Evolutionary conservation across 1,140 invertebrate genomes (phyloP), one percentile per base, ranked within the genome.

Genomic region (Apis laboriosa): DNA sequence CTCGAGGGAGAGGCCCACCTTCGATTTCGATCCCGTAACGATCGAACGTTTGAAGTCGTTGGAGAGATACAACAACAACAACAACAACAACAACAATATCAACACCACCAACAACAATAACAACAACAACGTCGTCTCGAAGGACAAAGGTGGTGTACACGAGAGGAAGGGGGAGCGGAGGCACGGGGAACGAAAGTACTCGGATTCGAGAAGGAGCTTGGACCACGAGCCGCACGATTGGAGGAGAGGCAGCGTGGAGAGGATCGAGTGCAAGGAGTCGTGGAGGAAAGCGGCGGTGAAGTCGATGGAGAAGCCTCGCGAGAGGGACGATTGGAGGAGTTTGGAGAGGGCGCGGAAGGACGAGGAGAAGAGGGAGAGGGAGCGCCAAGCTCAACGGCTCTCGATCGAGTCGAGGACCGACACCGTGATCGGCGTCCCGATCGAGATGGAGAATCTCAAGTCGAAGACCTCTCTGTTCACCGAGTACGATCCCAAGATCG

Each of bases 401-500:
- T 92, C 90, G 17, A 79, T 91, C 21, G 93, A 94, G 34, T 92
- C 92, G 19, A 84, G 89, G 56, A 90, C 87, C 0, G 93, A 94
- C 3, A 92, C 80, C 11, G 75, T 92, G 17, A 88, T 91, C n/a
- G 89, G 89, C 9, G 77, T 89, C 13, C 85, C 87, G 1, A 84
- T 86, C 34, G 92, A 93, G 34, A 84, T 83, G 60, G 92, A 93
- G 17, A 85, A 67, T 77, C 71, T 89, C 3, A 93, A 90, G 53
- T 63, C 79, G 2, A 93, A 93, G 81, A 79, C 92, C 0, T 89
- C 34, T 43, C 34, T 93, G 9, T 94, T 94, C 79, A 72, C 91
- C 11, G 94, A 95, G 81, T 95, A 94, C 80, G 92, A 94, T 78
- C 94, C 94, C 0, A 95, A 95, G 85, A 91, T 94, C 60, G 89